Base-by-base conservation (phyloP, 1,140 invertebrate species). In the Propsilocerus akamusi region DNA sequence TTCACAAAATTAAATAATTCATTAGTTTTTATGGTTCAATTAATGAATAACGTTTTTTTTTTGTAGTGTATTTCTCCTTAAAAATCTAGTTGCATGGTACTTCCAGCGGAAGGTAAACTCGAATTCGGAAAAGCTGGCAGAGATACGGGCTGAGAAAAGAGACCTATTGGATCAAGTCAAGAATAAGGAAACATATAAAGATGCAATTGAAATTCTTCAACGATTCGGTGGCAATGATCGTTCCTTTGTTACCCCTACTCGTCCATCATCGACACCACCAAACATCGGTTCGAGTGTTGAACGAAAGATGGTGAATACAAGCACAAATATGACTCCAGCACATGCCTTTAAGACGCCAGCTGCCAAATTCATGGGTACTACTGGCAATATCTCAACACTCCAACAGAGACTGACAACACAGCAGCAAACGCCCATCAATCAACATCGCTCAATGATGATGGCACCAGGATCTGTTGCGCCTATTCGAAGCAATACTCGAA, bases 171-270 rank as follows among this genome's bases (percentile, higher is more conserved):
- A 97, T 60, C 82, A 93, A 66, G 92, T 98, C 26, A 96, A 91
- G 77, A 92, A 97, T 62, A 97, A 81, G 46, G 94, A 97, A 70
- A 97, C 91, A 1, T 99, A 96, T 65, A 97, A 97, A 71, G 63
- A 63, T 30, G 63, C 63, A 24, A 53, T 63, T 20, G 61, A 59
- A 53, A 56, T 65, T 5, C 52, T 65, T 11, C 60, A 60, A 25
- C 55, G 59, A 24, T 65, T 60, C 51, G 63, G 62, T 5, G 61
- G 62, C 46, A 62, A 59, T 11, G 12, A n/a, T 47, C 1, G 10
- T 12, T n/a, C 11, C 4, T 47, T 30, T 26, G 60, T 66, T 49
- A 62, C 60, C 51, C 62, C 67, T 58, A 55, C 57, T 25, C 37
- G 65, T 52, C 51, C 58, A 34, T 26, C 53, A 30, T 54, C 63